Conservation (phyloP, 2,113 vertebrate species). For the Cyprinodon brontotheroides region DNA sequence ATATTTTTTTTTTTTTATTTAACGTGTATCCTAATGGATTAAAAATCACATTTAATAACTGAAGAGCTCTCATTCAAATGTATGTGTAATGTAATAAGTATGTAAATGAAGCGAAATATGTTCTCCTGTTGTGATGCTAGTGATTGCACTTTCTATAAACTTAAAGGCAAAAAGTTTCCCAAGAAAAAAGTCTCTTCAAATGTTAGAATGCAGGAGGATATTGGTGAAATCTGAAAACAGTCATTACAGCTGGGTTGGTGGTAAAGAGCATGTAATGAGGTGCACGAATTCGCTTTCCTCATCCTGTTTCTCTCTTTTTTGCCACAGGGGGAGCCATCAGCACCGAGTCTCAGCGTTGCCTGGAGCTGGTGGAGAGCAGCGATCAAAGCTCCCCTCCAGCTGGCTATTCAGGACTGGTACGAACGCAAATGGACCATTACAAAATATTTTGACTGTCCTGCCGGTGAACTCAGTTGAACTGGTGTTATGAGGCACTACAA, state of each 20-base stretch:
- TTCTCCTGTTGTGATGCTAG: neutral
- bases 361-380: conserved; percentile 89
- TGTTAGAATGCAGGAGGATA: neutral
- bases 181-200: too few species aligned
- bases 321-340: conserved; percentile 94
- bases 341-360: conserved; percentile 88
- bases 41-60: neutral
- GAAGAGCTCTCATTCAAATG: neutral
- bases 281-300: neutral
- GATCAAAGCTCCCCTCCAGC: conserved; percentile 86
- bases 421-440: conserved; percentile 95
- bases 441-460: conserved; percentile 86
- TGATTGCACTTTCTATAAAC: neutral
- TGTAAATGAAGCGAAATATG: neutral
- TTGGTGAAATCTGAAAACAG: neutral
- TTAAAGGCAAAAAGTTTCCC: neutral
- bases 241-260: neutral
- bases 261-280: neutral
- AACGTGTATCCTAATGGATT: neutral
- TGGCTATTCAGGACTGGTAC: conserved; percentile 91
- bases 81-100: too few species aligned
- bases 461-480: conserved; percentile 53
- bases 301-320: neutral
- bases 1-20: neutral
- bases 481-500: conserved; percentile 1